These are phyloP conservation scores for Aleiodes leptofemur DNA, from an alignment of 2,888 invertebrate species.

Conservation along the genomic window DNA sequence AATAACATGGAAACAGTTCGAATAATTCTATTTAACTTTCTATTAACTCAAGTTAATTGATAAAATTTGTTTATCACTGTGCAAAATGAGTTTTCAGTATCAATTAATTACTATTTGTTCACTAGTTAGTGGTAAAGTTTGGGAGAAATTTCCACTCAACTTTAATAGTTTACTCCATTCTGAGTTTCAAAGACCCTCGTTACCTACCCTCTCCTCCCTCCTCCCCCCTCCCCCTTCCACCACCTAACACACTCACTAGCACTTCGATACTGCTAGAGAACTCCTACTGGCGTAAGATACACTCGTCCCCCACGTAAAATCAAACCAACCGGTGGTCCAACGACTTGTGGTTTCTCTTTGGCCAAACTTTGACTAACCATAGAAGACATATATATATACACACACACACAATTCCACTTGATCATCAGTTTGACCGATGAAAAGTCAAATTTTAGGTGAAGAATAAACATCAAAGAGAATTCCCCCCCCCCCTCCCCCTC, in stretches of 20 bases:
- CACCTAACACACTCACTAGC: no score
- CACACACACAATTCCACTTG: background rate
- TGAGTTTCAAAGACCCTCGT: conserved; percentile 28
- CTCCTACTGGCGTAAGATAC: conserved; percentile 7
- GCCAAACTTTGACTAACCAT: conserved; percentile 31
- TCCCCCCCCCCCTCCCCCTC: no score
- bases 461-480: conserved; percentile 21
- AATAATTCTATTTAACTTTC: no score
- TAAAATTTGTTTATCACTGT: no score
- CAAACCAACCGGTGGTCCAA: conserved; percentile 24
- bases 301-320: conserved; percentile 21
- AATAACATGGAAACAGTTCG: no score
- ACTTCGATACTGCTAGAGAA: background rate
- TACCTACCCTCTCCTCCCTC: conserved; percentile 4
- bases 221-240: background rate
- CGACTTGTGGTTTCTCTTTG: conserved; percentile 5
- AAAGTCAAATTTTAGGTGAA: conserved; percentile 20
- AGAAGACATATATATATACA: background rate
- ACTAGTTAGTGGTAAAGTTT: conserved; percentile 2
- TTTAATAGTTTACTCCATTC: conserved; percentile 30
- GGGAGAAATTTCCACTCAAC: conserved; percentile 24
- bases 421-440: conserved; percentile 10
- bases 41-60: no score
- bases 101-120: conserved; percentile 30
- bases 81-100: background rate